These are phyloP conservation scores for Creontiades dilutus DNA, from an alignment of 2,888 invertebrate genomes.

Conservation along the genomic window DNA sequence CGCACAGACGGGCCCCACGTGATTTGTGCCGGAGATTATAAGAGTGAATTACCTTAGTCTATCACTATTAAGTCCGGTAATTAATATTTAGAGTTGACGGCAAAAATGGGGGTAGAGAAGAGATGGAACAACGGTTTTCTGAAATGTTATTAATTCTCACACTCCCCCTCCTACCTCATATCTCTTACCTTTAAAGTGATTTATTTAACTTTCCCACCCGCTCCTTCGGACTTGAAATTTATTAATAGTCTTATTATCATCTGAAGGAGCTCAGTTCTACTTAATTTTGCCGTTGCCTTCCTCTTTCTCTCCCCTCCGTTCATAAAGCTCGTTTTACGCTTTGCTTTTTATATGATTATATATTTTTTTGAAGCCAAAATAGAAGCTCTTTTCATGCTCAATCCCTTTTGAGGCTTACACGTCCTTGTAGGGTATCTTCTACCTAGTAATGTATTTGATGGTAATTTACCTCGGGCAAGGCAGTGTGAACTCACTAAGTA, in stretches of 20 bases:
- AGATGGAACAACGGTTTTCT: constrained; percentile 52
- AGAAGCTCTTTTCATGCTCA: too few species aligned
- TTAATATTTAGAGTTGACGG: constrained; percentile 64
- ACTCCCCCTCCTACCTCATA: constrained; percentile 18
- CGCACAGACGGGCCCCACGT: neutral
- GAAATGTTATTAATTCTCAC: constrained; percentile 57
- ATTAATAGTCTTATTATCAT: constrained; percentile 60
- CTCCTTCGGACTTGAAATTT: constrained; percentile 50
- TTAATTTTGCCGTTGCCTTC: constrained; percentile 19
- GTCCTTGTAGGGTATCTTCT: too few species aligned
- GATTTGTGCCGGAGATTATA: constrained; percentile 64
- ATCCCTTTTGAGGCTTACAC: too few species aligned
- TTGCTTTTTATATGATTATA: too few species aligned
- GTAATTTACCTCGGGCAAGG: too few species aligned
- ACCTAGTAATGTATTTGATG: too few species aligned
- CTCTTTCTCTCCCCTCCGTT: neutral
- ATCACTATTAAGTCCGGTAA: constrained; percentile 61
- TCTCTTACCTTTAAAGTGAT: constrained; percentile 49
- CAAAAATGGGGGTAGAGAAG: neutral
- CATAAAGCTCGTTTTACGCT: neutral
- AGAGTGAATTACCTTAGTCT: constrained; percentile 63
- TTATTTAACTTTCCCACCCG: constrained; percentile 31
- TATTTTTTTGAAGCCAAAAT: too few species aligned
- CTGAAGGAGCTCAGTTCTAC: constrained; percentile 43
- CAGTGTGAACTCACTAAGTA: too few species aligned